These are phyloP conservation scores for Stichodactyla mertensii DNA, from an alignment of 64 coral and sea anemone genomes.

Conservation along the genomic window DNA sequence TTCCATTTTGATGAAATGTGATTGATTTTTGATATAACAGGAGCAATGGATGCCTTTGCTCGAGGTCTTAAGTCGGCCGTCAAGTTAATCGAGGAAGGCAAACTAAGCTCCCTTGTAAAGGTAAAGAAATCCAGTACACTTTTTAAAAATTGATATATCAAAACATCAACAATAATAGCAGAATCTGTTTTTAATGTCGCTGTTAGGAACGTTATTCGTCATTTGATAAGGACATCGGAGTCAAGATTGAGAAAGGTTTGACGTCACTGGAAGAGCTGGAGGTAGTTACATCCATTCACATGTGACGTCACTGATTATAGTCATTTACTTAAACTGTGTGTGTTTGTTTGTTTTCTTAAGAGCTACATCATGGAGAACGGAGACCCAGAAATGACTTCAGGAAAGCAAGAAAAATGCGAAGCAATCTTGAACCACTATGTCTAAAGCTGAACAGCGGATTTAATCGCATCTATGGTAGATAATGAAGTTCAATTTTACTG, in stretches of 20 bases:
- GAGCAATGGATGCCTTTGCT: conserved; percentile 86
- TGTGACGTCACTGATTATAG: conserved; percentile 19
- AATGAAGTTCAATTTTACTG: too few relatives aligned
- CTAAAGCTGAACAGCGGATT: not conserved
- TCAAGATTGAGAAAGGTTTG: conserved; percentile 78
- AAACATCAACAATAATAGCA: too few relatives aligned
- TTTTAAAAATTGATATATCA: too few relatives aligned
- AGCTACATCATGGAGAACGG: conserved; percentile 73
- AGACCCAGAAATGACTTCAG: conserved; percentile 63
- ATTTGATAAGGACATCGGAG: conserved; percentile 74
- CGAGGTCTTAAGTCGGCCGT: conserved; percentile 75
- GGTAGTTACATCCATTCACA: conserved; percentile 15
- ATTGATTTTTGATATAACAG: conserved; percentile 10
- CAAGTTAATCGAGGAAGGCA: conserved; percentile 63
- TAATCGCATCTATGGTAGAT: not conserved
- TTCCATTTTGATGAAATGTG: not conserved
- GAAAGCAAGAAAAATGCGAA: conserved; percentile 91
- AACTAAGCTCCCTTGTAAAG: conserved; percentile 47
- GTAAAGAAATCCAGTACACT: conserved; percentile 4
- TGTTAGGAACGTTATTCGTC: conserved; percentile 70
- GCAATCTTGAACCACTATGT: conserved; percentile 77
- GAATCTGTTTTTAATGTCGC: not conserved
- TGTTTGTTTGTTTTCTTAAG: conserved; percentile 22
- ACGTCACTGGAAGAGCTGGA: conserved; percentile 78
- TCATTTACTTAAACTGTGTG: conserved; percentile 62